Base-by-base conservation (phyloP, 2,113 vertebrate genomes). In the Neogobius melanostomus region DNA sequence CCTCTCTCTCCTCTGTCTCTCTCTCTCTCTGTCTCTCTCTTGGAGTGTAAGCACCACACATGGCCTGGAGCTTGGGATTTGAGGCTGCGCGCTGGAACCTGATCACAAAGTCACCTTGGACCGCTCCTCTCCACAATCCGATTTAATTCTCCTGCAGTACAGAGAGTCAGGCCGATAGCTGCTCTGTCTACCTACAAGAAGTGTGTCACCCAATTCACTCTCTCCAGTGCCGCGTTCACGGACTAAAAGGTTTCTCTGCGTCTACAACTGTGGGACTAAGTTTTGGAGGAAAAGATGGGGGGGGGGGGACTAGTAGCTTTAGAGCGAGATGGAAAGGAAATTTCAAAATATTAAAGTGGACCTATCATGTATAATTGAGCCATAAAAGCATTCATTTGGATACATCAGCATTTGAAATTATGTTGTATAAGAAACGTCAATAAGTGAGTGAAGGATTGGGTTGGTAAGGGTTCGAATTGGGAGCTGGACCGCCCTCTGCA, bases 21-120 rank as follows among this genome's bases (percentile, higher is more conserved):
- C 53, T 10, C 17, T 11, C 53, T 10, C 9, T 17, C 16, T 21
- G 3, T 53, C 51, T 43, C 7, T 7, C 52, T 75, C 73, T 72
- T 70, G 51, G 68, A 66, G 69, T 36, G 4, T 62, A 64, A 68
- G 62, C 54, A 69, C 57, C 75, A 85, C 75, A 85, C 82, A 86
- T 76, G 84, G 84, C 90, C 88, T 70, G 82, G 75, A 90, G 90
- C 87, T 80, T 81, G 88, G 89, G 91, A 92, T 92, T 93, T 92
- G 82, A 87, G 81, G 84, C 90, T 90, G 83, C 59, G 79, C 88
- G 88, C 88, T 92, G 91, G 90, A 92, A 91, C 88, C 82, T 85
- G 87, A 90, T 92, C 90, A 92, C 91, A 93, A 92, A 92, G 92
- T 92, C 92, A 93, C 91, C 92, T 93, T 92, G 91, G 90, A 92